phyloP scores from a whole-genome alignment of 2,888 invertebrate species.

The Cheilosia vulpina region DNA sequence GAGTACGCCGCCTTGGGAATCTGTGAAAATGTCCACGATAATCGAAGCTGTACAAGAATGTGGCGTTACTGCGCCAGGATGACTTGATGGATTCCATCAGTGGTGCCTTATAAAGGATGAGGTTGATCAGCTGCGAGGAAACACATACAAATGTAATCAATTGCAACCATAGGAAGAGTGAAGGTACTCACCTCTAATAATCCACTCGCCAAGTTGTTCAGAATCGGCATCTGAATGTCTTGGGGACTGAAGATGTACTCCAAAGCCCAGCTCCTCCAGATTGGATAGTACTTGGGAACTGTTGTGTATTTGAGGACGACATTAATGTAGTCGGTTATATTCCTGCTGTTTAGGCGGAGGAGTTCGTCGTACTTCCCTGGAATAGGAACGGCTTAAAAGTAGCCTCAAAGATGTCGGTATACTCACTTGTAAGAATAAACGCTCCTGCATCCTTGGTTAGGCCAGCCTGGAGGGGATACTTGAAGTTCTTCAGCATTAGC shows the following conservation, averaged over 20 bases:
- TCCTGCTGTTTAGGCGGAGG: slow-evolving; percentile 76
- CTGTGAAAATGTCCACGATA: slow-evolving; percentile 83
- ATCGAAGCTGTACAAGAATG: slow-evolving; percentile 84
- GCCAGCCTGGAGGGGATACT: slow-evolving; percentile 83
- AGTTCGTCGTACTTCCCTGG: slow-evolving; percentile 80
- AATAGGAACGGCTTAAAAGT: neutral
- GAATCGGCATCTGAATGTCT: slow-evolving; percentile 75
- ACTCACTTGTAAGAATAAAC: slow-evolving; percentile 83
- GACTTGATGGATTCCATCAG: slow-evolving; percentile 80
- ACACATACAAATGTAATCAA: neutral
- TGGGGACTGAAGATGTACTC: slow-evolving; percentile 79
- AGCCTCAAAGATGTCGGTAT: neutral
- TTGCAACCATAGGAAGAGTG: neutral
- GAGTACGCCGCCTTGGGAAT: slow-evolving; percentile 80
- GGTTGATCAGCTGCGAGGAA: slow-evolving; percentile 78
- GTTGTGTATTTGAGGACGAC: slow-evolving; percentile 80
- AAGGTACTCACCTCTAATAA: slow-evolving; percentile 77
- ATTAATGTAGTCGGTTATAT: slow-evolving; percentile 80
- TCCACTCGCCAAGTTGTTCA: slow-evolving; percentile 77
- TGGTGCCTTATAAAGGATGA: slow-evolving; percentile 81
- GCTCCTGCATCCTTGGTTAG: slow-evolving; percentile 84
- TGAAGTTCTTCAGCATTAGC: slow-evolving; percentile 77
- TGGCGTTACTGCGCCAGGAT: slow-evolving; percentile 79
- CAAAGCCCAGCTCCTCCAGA: slow-evolving; percentile 80
- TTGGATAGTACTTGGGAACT: slow-evolving; percentile 77